These are phyloP conservation scores for Dicaeum eximium DNA, from an alignment of 2,113 vertebrate genomes.

Conservation along the genomic window DNA sequence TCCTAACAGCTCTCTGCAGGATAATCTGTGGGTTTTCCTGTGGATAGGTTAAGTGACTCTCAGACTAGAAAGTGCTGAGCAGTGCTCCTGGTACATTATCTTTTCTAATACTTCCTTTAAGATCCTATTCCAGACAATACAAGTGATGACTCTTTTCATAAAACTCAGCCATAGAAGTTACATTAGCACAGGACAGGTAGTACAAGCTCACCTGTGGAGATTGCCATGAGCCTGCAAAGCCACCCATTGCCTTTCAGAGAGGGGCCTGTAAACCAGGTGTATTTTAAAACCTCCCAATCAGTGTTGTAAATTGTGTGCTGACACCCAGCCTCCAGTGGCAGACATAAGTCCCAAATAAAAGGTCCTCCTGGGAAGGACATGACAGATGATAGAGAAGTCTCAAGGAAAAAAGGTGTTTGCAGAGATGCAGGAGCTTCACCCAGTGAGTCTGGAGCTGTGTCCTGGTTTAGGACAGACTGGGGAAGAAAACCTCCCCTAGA, in stretches of 20 bases:
- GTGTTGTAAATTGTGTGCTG: not conserved
- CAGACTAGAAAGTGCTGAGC: not conserved
- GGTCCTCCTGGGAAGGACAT: not conserved
- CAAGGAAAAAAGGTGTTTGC: not conserved
- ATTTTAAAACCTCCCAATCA: not conserved
- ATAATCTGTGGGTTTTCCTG: not conserved
- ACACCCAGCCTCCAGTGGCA: not conserved
- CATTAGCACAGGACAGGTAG: not conserved
- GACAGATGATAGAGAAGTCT: not conserved
- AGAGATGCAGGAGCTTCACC: not conserved
- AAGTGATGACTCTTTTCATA: not conserved
- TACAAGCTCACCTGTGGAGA: not conserved
- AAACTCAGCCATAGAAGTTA: not conserved
- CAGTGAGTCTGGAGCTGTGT: not conserved
- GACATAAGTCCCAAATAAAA: not conserved
- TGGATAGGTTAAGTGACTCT: not conserved
- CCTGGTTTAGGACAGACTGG: too few species aligned
- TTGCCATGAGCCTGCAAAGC: not conserved
- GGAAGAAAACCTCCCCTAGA: too few species aligned
- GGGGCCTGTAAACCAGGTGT: not conserved
- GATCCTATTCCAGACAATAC: not conserved
- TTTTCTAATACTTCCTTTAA: not conserved
- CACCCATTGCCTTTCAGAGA: rapidly evolving
- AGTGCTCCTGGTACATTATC: not conserved
- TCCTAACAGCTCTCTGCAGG: not conserved